These are phyloP conservation scores for Mus minutoides DNA, from an alignment of 2,797 vertebrate genomes.

Conservation along the genomic window DNA sequence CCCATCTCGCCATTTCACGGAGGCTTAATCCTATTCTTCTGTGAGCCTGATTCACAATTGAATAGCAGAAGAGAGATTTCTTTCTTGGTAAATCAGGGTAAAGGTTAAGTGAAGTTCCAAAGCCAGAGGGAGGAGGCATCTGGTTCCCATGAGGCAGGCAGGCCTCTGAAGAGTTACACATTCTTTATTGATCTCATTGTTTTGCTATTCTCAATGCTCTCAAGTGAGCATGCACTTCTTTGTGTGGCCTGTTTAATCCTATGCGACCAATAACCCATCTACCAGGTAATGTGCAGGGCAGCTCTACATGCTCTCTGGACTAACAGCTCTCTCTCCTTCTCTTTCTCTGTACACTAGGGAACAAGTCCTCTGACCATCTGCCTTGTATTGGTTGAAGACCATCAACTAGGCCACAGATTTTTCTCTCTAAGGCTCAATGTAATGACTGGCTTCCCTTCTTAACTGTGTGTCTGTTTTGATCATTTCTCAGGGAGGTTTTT, in stretches of 20 bases:
- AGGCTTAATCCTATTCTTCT: slow-evolving; percentile 34
- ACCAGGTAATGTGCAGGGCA: accelerated
- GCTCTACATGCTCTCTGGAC: background rate
- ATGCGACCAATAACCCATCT: accelerated
- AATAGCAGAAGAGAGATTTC: slow-evolving; percentile 51
- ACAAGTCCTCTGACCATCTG: slow-evolving; percentile 44
- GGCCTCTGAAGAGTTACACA: background rate
- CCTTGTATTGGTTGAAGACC: background rate
- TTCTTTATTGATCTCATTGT: background rate
- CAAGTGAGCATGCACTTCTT: accelerated
- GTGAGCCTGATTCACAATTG: slow-evolving; percentile 41
- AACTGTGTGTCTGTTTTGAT: background rate
- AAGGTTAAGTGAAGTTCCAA: slow-evolving; percentile 70
- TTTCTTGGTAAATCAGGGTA: slow-evolving; percentile 53
- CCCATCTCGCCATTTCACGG: background rate
- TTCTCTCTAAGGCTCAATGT: background rate
- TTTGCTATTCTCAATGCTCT: background rate
- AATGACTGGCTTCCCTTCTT: background rate
- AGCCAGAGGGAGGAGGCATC: background rate
- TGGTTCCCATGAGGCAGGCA: background rate
- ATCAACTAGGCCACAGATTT: background rate
- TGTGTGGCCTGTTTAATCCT: background rate
- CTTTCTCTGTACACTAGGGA: background rate
- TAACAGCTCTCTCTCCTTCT: background rate
- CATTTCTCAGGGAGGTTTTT: background rate